These are phyloP conservation scores for Myotis lucifugus DNA, from an alignment of 2,113 vertebrate genomes.

Conservation along the genomic window DNA sequence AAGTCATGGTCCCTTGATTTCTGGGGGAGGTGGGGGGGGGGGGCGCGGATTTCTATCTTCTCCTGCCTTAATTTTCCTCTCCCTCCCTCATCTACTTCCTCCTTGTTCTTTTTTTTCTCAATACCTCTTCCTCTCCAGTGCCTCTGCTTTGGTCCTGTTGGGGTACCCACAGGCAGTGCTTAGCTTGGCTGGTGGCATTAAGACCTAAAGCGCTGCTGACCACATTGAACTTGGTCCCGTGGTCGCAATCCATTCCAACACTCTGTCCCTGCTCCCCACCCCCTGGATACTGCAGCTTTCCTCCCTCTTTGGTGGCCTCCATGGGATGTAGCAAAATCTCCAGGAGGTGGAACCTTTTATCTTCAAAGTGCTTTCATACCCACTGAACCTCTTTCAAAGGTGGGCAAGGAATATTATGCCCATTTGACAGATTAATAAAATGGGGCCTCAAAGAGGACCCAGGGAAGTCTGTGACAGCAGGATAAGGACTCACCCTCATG, in stretches of 20 bases:
- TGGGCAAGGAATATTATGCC: background rate
- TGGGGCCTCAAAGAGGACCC: background rate
- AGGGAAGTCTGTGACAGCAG: background rate
- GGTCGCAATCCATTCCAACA: background rate
- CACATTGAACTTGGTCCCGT: background rate
- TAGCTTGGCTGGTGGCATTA: slow-evolving; percentile 65
- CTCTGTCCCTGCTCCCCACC: background rate
- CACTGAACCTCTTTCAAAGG: background rate
- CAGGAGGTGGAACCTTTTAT: background rate
- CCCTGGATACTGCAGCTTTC: background rate
- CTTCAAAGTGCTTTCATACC: background rate
- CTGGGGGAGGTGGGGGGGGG: background rate
- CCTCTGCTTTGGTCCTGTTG: slow-evolving; percentile 55
- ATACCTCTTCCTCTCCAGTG: background rate
- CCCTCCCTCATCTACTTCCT: background rate
- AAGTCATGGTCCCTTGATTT: background rate
- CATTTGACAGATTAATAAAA: background rate
- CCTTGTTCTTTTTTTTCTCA: background rate
- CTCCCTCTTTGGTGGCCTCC: background rate
- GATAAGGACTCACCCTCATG: background rate
- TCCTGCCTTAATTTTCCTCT: background rate
- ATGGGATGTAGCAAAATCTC: background rate
- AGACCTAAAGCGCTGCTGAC: background rate
- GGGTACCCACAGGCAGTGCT: slow-evolving; percentile 48
- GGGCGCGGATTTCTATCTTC: background rate